Base-by-base conservation (phyloP, 2,113 vertebrate species). In the Rhagologus leucostigma region DNA sequence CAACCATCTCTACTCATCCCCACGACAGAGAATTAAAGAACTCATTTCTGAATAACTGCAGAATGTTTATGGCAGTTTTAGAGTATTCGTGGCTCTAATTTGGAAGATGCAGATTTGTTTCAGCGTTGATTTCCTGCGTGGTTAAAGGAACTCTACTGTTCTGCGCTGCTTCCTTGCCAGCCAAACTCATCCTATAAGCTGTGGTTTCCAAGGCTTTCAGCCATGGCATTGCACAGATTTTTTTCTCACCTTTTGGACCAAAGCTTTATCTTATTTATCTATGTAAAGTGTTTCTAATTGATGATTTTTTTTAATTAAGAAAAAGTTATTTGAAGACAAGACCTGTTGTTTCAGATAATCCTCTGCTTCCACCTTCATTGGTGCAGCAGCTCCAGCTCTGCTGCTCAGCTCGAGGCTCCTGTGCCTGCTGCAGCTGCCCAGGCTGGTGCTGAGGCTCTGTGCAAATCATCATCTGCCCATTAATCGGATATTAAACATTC, bases 101-200 rank as follows among this genome's bases (percentile, higher is more conserved):
- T 64, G 42, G 35, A 79, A 69, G 63, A 7, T 0, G 4, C 47
- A 21, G 33, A 7, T 27, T 62, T 46, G 17, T 85, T 87, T 60
- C 27, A 32, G 49, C 10, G 15, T 2, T 10, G 24, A 26, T 52
- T 88, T 73, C 10, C 44, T 68, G 44, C 0, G 0, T 84, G 47
- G 20, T 65, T 73, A 16, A 69, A 44, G 32, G 30, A 68, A 9
- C 33, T 74, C 16, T 68, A 0, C 7, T 62, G 12, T 37, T 74
- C 13, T 69, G 10, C 16, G 7, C 22, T 29, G 16, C 29, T 50
- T 75, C n/a, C 17, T 39, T 23, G 10, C 22, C 42, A 57, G 56
- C 42, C 55, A 37, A 84, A 39, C 42, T 84, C 46, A 30, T 10
- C 44, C 10, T 27, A 6, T 1, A 23, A 19, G 5, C 35, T 64